phyloP scores from a whole-genome alignment of 2,113 vertebrate genomes.

The Apus apus region DNA sequence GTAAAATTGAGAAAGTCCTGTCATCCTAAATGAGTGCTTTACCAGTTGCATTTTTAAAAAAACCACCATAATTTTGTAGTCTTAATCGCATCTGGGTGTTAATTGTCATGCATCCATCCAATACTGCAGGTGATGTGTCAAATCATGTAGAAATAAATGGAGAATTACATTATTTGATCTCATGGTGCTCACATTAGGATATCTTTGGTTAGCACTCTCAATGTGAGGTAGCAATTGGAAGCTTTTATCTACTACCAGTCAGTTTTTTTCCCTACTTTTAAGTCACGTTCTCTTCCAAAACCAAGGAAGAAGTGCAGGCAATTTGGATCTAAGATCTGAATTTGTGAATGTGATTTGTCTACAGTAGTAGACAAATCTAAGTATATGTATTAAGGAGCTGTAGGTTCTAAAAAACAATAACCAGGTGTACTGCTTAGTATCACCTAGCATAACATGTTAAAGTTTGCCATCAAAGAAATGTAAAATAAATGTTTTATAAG shows the following conservation, averaged over 20 bases:
- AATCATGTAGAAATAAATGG: neutral
- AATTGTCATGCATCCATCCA: neutral
- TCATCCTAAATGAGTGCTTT: neutral
- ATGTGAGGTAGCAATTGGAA: neutral
- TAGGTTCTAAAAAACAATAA: neutral
- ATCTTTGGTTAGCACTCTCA: neutral
- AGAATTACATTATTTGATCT: neutral
- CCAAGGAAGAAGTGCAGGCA: neutral
- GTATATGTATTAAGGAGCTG: neutral
- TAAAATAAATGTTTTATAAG: neutral
- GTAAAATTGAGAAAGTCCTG: neutral
- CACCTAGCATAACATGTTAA: neutral
- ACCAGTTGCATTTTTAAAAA: neutral
- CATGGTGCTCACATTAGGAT: neutral
- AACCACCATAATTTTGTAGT: neutral
- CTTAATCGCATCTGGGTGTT: neutral
- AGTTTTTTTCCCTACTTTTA: neutral
- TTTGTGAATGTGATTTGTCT: neutral
- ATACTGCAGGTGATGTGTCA: neutral
- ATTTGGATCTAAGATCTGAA: neutral
- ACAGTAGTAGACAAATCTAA: neutral
- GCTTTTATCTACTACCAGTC: neutral
- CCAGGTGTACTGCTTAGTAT: neutral
- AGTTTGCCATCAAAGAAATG: neutral
- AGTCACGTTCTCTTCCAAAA: neutral